Base-by-base conservation (phyloP, 2,888 invertebrate genomes). In the Acleris laterana region DNA sequence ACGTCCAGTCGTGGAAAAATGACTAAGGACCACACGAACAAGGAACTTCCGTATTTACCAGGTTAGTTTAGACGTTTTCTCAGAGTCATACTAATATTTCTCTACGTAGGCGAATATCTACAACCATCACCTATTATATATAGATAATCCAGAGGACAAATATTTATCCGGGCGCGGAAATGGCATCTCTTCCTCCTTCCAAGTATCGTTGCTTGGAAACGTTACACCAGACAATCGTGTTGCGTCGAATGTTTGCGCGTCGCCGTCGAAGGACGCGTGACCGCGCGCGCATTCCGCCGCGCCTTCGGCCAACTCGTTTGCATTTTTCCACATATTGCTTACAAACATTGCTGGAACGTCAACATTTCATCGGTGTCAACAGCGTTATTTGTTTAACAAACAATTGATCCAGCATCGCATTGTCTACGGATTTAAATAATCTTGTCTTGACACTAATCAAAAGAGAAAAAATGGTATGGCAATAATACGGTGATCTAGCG, bases 261-360 rank as follows among this genome's bases (percentile, higher is more conserved):
- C 62, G 32, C 9, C 51, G 25, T 22, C 57, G 58, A 64, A 64
- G 69, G 63, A 53, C 68, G 65, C 53, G 61, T 69, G 72, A 69
- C 66, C 70, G 76, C 68, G 71, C 73, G 74, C 75, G 75, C 81
- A 87, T 86, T 81, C 82, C 78, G 68, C 63, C 72, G 72, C 72
- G 68, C 71, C 73, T 74, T 74, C 74, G 68, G 72, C 70, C 71
- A 69, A 76, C 75, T 79, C 78, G 82, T 84, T 85, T 84, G 82
- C 83, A 87, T 88, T 83, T 85, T 86, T 85, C 73, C 74, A 74
- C 75, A 78, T 81, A 81, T 86, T 82, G 86, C 84, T 88, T 87
- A 85, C 83, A 88, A 89, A 88, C 85, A 88, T 80, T 70, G 71
- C 70, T 72, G 73, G 73, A 77, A 79, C 75, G 79, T 77, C 81